Evolutionary conservation across 1,140 invertebrate species (phyloP), one percentile per base, ranked within the genome.

Genomic region (Pogonomyrmex californicus): DNA sequence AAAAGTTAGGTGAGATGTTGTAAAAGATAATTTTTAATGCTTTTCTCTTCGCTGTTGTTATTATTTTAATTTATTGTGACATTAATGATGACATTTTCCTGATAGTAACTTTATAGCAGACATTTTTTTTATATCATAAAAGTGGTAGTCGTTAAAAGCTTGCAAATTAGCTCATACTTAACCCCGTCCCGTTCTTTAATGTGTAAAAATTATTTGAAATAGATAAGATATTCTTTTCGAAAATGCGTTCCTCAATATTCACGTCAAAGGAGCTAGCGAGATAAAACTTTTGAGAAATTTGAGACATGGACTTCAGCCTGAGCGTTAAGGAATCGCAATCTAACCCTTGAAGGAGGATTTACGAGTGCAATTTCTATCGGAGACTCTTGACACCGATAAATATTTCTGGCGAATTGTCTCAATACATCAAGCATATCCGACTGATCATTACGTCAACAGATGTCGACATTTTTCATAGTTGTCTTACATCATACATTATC

Each of bases 301-400:
- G 41, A 49, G 14, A 23, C 44, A n/a, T 10, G 12, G 10, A 41
- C n/a, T n/a, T 7, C 30, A 58, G 12, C 3, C 14, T 6, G 14
- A 6, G 58, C n/a, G 9, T 62, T 68, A 41, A 12, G 49, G 12
- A 79, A 73, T 82, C 54, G 58, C 30, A 23, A 75, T 76, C 44
- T 82, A 60, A 88, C 33, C 14, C 4, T 70, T 10, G 4, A 51
- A 12, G 23, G 41, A 23, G 10, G 41, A 86, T 71, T 70, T 87
- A 73, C n/a, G 62, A 77, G 14, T 9, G 4, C 23, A 33, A 49
- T 77, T 63, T 36, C 41, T 10, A 56, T n/a, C 9, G 7, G 14
- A 62, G 7, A 12, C 41, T 12, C 41, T 77, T 47, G 41, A 77
- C 41, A 62, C 4, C 17, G 58, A 77, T 14, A 60, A 77, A 77